Evolutionary conservation across 2,797 vertebrate genomes (phyloP).

Genomic region (Limnodromus scolopaceus): DNA sequence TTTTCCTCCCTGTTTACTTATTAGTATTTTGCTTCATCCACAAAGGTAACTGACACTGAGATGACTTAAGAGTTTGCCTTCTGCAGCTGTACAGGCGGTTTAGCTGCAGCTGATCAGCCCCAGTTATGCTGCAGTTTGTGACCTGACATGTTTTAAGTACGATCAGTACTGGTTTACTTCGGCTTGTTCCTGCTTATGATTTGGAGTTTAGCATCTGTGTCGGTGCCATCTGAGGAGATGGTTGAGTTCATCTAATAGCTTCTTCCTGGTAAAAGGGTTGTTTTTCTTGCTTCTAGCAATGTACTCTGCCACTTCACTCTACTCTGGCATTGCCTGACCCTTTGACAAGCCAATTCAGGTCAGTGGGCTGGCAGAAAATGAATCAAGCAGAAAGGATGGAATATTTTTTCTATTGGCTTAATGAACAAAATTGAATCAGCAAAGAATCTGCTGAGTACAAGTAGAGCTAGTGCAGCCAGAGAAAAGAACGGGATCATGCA

Average conservation of each 20-base stretch:
- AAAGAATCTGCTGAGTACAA: background rate
- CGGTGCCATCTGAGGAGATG: background rate
- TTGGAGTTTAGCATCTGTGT: background rate
- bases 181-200: background rate
- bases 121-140: background rate
- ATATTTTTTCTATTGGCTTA: slow-evolving; percentile 8
- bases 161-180: background rate
- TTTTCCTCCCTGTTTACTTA: background rate
- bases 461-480: background rate
- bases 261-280: background rate
- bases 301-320: background rate
- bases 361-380: background rate
- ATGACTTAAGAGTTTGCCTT: background rate
- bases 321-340: background rate
- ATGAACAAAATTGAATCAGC: slow-evolving; percentile 25
- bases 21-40: background rate
- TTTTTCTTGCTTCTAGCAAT: background rate
- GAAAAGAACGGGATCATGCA: background rate
- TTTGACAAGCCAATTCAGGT: background rate
- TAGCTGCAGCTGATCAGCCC: background rate
- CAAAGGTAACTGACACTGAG: background rate
- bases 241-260: background rate
- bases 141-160: background rate
- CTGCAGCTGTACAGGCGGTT: background rate
- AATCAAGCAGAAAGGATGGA: background rate